Base-by-base conservation (phyloP, 1,140 invertebrate species). In the Drosophila dunni region DNA sequence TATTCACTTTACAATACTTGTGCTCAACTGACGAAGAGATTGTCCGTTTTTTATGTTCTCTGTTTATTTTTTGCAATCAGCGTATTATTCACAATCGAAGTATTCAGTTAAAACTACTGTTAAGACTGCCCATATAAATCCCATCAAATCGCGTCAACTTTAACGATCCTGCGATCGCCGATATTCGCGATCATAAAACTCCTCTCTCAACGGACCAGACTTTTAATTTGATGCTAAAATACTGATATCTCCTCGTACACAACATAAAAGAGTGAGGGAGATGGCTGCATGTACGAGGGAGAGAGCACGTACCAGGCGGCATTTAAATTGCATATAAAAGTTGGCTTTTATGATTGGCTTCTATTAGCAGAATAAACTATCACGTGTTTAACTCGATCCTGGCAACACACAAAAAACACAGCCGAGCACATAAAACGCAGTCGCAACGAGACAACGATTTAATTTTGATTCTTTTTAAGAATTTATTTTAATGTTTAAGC, bases 351-450 rank as follows among this genome's bases (percentile, higher is more conserved):
- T 84, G 83, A 75, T 80, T 67, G 79, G 66, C 78, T 89, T 88
- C 83, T 88, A 88, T 88, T 89, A 78, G 84, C 84, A 44, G 75
- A 84, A 84, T 88, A 83, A 88, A 89, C 84, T 89, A 89, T 88
- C 63, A 89, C 67, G 83, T 89, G 84, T 83, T 89, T 75, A 88
- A 80, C 79, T 56, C 63, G 77, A 86, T 88, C 65, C 83, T 61
- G 44, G 62, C 33, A 75, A 50, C 54, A 56, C n/a, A n/a, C n/a
- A 66, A 38, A 46, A 60, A 33, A 36, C 44, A 44, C 15, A 15
- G 34, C 34, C 6, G 34, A 8, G 34, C 29, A 24, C 38, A 57
- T 58, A 60, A 60, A 60, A 46, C 15, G 42, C 44, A 60, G 44
- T 33, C 29, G 7, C 24, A 58, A 84, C 64, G 57, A 53, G 24